Percentiles rank a stretch among this genome's conserved stretches.
phyloP scores from a whole-genome alignment of 2,888 invertebrate genomes.

The Hirtodrosophila cameraria region DNA sequence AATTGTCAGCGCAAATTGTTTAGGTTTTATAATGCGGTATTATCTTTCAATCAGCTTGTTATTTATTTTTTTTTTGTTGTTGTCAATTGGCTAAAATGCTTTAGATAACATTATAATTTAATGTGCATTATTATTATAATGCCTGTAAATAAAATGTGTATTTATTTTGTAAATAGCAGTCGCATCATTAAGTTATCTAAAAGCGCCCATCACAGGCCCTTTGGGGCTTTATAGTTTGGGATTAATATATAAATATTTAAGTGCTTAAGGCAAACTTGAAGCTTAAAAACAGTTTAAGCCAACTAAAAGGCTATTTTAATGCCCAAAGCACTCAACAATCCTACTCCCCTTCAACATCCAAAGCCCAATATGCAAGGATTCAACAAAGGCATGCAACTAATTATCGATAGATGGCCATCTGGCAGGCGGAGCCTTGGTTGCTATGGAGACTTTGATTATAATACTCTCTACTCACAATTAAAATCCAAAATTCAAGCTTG shows the following conservation, averaged over 20 bases:
- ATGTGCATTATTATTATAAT: background rate
- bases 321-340: background rate
- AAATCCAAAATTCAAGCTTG: conserved; percentile 17
- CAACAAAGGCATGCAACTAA: conserved; percentile 30
- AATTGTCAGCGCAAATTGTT: conserved; percentile 3
- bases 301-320: conserved; percentile 10
- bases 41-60: conserved; percentile 9
- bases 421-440: conserved; percentile 5
- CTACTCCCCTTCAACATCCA: background rate
- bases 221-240: conserved; percentile 6
- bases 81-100: conserved; percentile 1
- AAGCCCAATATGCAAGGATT: background rate
- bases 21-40: conserved; percentile 1
- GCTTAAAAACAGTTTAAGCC: conserved; percentile 17
- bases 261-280: conserved; percentile 22
- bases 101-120: conserved; percentile 4
- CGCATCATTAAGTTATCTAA: background rate
- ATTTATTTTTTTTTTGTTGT: too few species aligned
- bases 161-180: background rate
- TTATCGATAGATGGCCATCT: conserved; percentile 48
- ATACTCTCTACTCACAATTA: conserved; percentile 24
- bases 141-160: background rate
- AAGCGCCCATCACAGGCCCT: too few species aligned
- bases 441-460: conserved; percentile 30
- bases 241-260: conserved; percentile 27